Evolutionary conservation across 2,797 vertebrate genomes (phyloP), one percentile per base, ranked within the genome.

Genomic region (Brachyrhaphis roseni): DNA sequence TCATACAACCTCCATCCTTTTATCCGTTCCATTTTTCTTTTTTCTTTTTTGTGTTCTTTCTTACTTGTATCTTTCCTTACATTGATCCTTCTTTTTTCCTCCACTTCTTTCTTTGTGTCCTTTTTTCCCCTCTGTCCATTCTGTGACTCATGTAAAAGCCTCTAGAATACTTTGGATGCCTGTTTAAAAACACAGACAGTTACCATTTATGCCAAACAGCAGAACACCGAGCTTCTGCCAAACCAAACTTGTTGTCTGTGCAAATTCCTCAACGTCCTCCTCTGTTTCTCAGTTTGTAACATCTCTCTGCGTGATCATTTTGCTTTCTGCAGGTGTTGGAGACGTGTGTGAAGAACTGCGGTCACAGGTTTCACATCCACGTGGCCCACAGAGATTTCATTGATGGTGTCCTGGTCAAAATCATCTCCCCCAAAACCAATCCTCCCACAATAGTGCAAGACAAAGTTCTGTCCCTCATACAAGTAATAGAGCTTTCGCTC

Each of bases 311-410:
- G 68, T 70, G 39, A 41, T 55, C 2, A 0, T 47, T 75, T 1
- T 7, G 12, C 64, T 81, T n/a, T 74, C 53, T 77, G 47, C 90
- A 99, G 98, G 98, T 99, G 2, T 87, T 99, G 92, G 98, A 99
- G 93, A 99, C 98, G 0, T 99, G 98, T 76, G 98, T 99, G 89
- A 99, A 99, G 94, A 99, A 99, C 95, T 99, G 98, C 3, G 98
- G 98, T 68, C 98, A 99, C 91, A 97, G 98, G 85, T 99, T 99
- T 92, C 98, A 99, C 0, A 83, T 97, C 79, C 97, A 98, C 0
- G 97, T 99, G 84, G 97, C 98, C 81, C 98, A 95, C 91, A 96
- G 98, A 64, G 98, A 99, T 89, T 99, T 99, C 91, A 98, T 99
- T 0, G 98, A 99, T 0, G 97, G 97, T 0, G 96, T 99, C 49